Evolutionary conservation across 2,888 invertebrate species (phyloP).

Genomic region (Odontocerum albicorne): DNA sequence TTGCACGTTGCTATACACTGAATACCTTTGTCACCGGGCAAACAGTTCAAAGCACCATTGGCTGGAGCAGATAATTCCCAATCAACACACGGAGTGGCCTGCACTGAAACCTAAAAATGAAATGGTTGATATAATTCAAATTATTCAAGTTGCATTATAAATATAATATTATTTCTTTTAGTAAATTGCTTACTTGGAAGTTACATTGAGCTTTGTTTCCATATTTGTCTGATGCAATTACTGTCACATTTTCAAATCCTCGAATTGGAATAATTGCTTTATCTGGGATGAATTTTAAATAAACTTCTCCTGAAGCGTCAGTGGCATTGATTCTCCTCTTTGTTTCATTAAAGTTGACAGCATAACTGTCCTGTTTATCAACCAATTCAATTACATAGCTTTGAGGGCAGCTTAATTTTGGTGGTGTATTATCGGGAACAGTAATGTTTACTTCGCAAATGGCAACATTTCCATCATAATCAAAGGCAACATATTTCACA

Average conservation of each 20-base stretch:
- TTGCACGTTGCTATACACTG: conserved; percentile 91
- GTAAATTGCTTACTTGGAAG: conserved; percentile 70
- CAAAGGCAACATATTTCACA: conserved; percentile 94
- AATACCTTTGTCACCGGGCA: conserved; percentile 78
- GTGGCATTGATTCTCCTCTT: conserved; percentile 80
- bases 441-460: conserved; percentile 96
- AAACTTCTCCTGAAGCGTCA: conserved; percentile 87
- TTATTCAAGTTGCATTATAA: not conserved
- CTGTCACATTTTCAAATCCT: conserved; percentile 89
- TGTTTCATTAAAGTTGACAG: conserved; percentile 90
- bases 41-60: conserved; percentile 85
- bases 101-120: conserved; percentile 70
- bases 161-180: not conserved
- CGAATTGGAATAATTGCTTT: conserved; percentile 83
- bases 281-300: conserved; percentile 80
- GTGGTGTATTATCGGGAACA: conserved; percentile 91
- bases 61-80: conserved; percentile 91
- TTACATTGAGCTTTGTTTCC: conserved; percentile 89
- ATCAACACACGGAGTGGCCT: conserved; percentile 91
- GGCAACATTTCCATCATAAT: conserved; percentile 96
- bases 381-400: conserved; percentile 92
- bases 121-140: not conserved
- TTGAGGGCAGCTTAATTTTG: conserved; percentile 86
- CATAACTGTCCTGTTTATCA: conserved; percentile 86
- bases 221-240: conserved; percentile 82